Conservation (phyloP, 2,113 vertebrate species). For the Epinephelus lanceolatus region DNA sequence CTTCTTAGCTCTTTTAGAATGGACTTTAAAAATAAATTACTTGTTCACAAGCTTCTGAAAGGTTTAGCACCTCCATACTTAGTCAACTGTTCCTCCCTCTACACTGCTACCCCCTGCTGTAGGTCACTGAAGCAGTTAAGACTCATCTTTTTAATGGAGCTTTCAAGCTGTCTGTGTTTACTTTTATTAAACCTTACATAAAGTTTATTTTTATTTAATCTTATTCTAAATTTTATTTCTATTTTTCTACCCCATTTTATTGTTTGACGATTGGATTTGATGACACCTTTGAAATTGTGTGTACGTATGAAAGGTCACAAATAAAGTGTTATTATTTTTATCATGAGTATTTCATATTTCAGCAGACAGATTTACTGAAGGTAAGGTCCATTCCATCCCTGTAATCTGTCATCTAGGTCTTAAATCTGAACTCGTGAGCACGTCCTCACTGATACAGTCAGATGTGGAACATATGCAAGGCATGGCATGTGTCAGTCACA, state of each 20-base stretch:
- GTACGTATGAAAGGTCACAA: background rate
- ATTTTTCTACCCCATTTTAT: background rate
- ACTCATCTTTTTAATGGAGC: background rate
- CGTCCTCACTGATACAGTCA: slow-evolving; percentile 26
- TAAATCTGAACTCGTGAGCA: background rate
- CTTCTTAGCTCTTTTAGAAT: background rate
- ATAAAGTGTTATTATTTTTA: background rate
- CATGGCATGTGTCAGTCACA: slow-evolving; percentile 70
- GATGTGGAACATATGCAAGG: slow-evolving; percentile 57
- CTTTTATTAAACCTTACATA: background rate
- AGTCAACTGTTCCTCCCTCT: background rate
- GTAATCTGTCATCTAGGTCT: background rate
- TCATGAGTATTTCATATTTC: background rate
- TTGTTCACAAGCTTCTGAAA: background rate
- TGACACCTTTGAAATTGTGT: background rate
- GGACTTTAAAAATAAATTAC: too few relatives aligned
- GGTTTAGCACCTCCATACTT: background rate
- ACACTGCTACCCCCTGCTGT: too few relatives aligned
- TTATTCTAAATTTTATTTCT: background rate
- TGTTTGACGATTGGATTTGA: too few relatives aligned
- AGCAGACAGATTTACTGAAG: background rate
- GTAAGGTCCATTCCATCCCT: background rate
- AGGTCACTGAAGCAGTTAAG: background rate
- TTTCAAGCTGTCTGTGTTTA: too few relatives aligned
- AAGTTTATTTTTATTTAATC: background rate